Conservation (phyloP, 2,797 vertebrate genomes). For the Mormyrus proboscirostris region DNA sequence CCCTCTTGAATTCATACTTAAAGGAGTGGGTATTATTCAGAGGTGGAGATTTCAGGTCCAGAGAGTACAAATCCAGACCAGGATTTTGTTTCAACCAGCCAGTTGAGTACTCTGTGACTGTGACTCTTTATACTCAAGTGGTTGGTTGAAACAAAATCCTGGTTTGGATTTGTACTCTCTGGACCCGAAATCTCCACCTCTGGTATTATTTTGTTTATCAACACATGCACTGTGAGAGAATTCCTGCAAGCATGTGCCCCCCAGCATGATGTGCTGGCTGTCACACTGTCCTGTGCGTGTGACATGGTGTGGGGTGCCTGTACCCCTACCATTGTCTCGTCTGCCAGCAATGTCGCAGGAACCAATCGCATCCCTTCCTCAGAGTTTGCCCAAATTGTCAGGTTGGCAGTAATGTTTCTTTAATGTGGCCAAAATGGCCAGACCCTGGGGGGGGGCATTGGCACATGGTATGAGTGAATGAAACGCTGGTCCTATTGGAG, state of each 20-base stretch:
- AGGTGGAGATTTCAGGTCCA: too few relatives aligned
- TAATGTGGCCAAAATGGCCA: too few relatives aligned
- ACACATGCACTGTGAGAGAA: not conserved
- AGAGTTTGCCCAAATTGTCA: not conserved
- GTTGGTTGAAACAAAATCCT: too few relatives aligned
- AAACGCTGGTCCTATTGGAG: not conserved
- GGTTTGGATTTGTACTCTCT: too few relatives aligned
- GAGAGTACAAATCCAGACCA: too few relatives aligned
- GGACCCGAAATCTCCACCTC: too few relatives aligned
- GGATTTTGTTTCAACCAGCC: too few relatives aligned
- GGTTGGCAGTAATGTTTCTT: not conserved
- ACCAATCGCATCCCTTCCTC: not conserved
- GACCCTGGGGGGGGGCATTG: too few relatives aligned
- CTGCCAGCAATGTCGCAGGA: too few relatives aligned
- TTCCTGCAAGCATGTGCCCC: not conserved
- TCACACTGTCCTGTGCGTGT: not conserved
- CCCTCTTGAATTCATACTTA: not conserved
- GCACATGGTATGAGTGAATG: not conserved
- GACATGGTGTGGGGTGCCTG: not conserved
- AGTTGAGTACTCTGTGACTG: too few relatives aligned
- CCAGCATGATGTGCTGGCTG: not conserved
- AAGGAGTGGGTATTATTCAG: not conserved
- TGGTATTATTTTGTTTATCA: not conserved
- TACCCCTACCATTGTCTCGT: not conserved
- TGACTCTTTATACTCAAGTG: too few relatives aligned